Conservation (phyloP, 2,113 vertebrate genomes). For the Drymodes brunneopygia region DNA sequence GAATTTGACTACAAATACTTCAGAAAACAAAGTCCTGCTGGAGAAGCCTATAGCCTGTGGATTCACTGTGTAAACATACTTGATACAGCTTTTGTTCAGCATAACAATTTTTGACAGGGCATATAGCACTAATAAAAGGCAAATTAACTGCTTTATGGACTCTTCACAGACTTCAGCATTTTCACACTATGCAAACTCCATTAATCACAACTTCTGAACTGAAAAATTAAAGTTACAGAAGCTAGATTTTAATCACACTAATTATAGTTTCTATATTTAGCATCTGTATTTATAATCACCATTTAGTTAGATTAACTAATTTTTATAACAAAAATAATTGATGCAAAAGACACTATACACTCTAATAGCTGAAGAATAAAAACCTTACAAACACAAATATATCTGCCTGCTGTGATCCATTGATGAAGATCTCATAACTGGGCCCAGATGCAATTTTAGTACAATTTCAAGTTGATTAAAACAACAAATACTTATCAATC, state of each 20-base stretch:
- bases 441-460: not conserved
- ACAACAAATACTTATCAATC: not conserved
- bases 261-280: not conserved
- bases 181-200: not conserved
- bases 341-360: not conserved
- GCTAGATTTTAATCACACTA: not conserved
- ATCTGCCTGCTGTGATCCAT: not conserved
- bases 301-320: not conserved
- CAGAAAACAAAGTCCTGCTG: not conserved
- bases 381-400: not conserved
- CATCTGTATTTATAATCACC: not conserved
- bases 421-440: not conserved
- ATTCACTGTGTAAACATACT: not conserved
- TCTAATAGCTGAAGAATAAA: not conserved
- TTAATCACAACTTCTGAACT: not conserved
- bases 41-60: not conserved
- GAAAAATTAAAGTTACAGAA: constrained; percentile 7
- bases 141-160: not conserved
- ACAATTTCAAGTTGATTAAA: not conserved
- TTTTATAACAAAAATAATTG: not conserved
- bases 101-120: not conserved
- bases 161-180: not conserved
- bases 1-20: not conserved
- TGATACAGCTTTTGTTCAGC: not conserved
- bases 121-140: not conserved